These are phyloP conservation scores for Porites australiensis DNA, from an alignment of 64 coral and sea anemone species.

Conservation along the genomic window DNA sequence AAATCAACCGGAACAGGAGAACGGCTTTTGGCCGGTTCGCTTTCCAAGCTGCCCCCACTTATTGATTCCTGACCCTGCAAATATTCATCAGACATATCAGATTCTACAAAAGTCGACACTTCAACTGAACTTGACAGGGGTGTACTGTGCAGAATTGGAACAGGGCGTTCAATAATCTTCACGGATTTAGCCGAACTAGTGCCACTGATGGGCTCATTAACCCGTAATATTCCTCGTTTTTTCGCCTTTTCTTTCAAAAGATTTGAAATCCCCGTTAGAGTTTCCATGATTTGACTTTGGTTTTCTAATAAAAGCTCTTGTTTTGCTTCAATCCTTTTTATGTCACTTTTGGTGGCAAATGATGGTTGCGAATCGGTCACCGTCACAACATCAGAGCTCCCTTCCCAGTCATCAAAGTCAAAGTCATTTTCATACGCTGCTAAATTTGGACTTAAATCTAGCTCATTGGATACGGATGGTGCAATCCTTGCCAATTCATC, in stretches of 20 bases:
- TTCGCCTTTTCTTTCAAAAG: not conserved
- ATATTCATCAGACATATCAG: too few relatives aligned
- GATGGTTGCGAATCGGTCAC: not conserved
- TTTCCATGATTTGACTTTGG: not conserved
- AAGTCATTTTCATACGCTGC: not conserved
- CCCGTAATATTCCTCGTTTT: not conserved
- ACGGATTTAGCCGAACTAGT: not conserved
- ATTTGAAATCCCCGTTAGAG: not conserved
- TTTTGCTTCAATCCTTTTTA: not conserved
- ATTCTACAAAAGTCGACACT: too few relatives aligned
- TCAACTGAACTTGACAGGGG: not conserved
- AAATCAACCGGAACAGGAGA: not conserved
- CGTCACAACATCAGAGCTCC: not conserved
- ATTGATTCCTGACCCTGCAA: not conserved
- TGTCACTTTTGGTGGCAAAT: constrained; percentile 1
- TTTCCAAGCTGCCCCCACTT: not conserved
- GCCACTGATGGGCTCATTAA: not conserved
- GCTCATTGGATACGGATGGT: not conserved
- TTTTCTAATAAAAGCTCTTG: not conserved
- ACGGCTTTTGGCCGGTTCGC: not conserved
- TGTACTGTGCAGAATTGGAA: not conserved
- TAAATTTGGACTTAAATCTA: not conserved
- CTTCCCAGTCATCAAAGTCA: not conserved
- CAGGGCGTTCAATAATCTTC: not conserved
- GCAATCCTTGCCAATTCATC: not conserved